phyloP scores from a whole-genome alignment of 2,113 vertebrate genomes.

The Choloepus hoffmanni region DNA sequence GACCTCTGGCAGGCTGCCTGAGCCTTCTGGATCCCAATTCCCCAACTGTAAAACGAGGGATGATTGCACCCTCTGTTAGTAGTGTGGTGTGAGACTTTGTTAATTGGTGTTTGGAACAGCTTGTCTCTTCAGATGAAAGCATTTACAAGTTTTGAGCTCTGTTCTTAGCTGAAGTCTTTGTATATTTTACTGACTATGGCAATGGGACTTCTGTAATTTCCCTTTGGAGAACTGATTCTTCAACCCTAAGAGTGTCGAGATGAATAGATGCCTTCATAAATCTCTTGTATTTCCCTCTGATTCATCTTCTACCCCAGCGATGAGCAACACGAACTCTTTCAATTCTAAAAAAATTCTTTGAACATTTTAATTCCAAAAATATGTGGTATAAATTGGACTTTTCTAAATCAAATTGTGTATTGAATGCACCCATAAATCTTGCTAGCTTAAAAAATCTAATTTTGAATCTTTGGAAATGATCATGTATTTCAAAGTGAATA shows the following conservation, averaged over 20 bases:
- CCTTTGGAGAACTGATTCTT: conserved; percentile 42
- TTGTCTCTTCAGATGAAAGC: conserved; percentile 40
- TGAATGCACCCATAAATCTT: background rate
- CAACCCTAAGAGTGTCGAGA: background rate
- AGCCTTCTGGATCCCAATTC: background rate
- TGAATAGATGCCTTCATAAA: background rate
- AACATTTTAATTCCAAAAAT: conserved; percentile 42
- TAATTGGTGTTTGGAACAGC: conserved; percentile 45
- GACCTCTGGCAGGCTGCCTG: background rate
- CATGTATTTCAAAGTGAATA: background rate
- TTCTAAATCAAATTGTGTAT: background rate
- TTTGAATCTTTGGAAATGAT: conserved; percentile 44
- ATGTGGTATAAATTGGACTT: background rate
- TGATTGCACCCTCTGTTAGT: conserved; percentile 21
- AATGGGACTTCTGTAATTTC: conserved; percentile 60
- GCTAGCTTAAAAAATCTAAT: background rate
- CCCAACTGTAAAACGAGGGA: background rate
- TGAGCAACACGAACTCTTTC: background rate
- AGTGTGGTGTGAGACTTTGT: background rate
- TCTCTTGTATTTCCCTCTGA: background rate
- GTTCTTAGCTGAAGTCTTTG: conserved; percentile 47
- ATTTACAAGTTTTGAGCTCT: conserved; percentile 3
- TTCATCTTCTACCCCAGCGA: background rate
- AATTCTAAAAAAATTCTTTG: conserved; percentile 1
- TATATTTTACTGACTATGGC: conserved; percentile 52